phyloP scores from a whole-genome alignment of 2,113 vertebrate species.

The Empidonax alnorum region DNA sequence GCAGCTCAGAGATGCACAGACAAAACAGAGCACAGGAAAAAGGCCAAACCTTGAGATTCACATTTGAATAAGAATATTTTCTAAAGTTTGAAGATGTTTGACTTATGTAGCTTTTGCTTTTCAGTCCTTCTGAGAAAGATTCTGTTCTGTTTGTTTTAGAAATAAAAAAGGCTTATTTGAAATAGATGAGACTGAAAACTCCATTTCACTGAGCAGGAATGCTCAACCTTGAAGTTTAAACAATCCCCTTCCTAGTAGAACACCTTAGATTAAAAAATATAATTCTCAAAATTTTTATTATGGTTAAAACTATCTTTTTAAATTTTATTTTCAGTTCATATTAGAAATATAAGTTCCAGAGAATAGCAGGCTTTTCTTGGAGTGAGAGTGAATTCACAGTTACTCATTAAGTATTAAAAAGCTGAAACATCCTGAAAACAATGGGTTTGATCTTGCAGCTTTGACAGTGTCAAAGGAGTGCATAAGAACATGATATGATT shows the following conservation, averaged over 20 bases:
- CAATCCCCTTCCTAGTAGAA: background rate
- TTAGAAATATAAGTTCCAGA: slow-evolving; percentile 35
- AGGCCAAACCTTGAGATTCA: background rate
- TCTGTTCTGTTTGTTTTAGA: background rate
- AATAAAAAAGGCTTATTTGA: background rate
- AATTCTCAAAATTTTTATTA: background rate
- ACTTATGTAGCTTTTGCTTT: background rate
- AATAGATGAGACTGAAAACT: background rate
- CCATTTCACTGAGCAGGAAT: background rate
- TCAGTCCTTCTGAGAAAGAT: background rate
- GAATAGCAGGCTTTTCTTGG: background rate
- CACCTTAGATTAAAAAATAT: background rate
- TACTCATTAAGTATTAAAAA: background rate
- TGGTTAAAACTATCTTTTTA: slow-evolving; percentile 1
- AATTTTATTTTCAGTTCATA: slow-evolving; percentile 32
- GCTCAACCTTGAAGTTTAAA: background rate
- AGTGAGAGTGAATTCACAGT: slow-evolving; percentile 39
- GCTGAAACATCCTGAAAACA: background rate
- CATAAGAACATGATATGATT: background rate
- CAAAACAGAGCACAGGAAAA: background rate
- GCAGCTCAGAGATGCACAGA: background rate
- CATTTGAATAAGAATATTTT: background rate
- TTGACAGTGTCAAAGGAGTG: background rate
- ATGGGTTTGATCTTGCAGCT: background rate
- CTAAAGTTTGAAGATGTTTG: background rate